A percentile compares a stretch with the other conserved stretches of the same genome.
These are phyloP conservation scores for Hemibagrus wyckioides DNA, from an alignment of 2,113 vertebrate species.

Conservation along the genomic window DNA sequence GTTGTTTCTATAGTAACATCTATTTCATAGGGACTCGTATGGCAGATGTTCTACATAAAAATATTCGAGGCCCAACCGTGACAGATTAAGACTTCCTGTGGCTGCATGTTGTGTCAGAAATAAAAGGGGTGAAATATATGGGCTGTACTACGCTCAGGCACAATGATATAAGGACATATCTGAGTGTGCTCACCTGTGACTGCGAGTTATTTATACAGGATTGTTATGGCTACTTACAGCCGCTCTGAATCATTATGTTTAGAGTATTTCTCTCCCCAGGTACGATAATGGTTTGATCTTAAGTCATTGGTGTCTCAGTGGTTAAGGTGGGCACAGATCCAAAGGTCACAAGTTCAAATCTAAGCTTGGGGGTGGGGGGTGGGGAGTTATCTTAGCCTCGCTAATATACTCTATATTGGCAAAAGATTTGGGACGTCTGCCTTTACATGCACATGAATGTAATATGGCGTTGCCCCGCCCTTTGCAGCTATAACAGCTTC, in stretches of 20 bases:
- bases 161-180: neutral
- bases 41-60: neutral
- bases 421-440: too few species aligned
- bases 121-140: neutral
- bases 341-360: neutral
- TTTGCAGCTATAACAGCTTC: too few species aligned
- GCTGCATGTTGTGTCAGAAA: neutral
- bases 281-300: neutral
- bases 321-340: neutral
- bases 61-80: neutral
- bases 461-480: too few species aligned
- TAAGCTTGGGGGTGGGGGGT: too few species aligned
- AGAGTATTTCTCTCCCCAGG: neutral
- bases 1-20: neutral
- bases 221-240: neutral
- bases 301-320: neutral
- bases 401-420: too few species aligned
- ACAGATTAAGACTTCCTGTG: neutral
- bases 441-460: too few species aligned
- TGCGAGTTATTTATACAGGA: neutral
- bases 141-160: neutral
- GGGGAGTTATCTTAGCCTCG: too few species aligned
- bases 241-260: neutral
- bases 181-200: neutral
- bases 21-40: neutral